phyloP scores from a whole-genome alignment of 2,797 vertebrate genomes.

The Microchirus variegatus region DNA sequence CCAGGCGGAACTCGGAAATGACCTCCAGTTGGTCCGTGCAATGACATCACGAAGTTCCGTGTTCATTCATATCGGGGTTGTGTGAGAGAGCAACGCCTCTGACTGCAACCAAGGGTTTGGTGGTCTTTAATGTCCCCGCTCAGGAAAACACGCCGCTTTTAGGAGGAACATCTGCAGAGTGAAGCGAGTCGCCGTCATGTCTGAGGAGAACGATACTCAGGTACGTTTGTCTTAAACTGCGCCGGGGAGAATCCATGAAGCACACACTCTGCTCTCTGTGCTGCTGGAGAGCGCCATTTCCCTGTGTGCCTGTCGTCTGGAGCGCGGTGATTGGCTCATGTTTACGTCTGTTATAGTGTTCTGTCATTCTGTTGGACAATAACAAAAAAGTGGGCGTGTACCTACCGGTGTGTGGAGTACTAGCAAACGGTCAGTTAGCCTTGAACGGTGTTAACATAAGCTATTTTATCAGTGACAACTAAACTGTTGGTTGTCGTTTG shows the following conservation, averaged over 20 bases:
- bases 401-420: background rate
- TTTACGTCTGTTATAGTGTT: background rate
- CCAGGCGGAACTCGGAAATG: slow-evolving; percentile 61
- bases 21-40: slow-evolving; percentile 29
- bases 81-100: background rate
- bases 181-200: slow-evolving; percentile 48
- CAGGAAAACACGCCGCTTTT: background rate
- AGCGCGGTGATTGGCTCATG: slow-evolving; percentile 55
- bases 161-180: background rate
- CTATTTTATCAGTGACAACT: too few species aligned
- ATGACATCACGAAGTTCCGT: slow-evolving; percentile 40
- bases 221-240: slow-evolving; percentile 41
- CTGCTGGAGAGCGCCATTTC: slow-evolving; percentile 20
- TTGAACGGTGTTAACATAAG: too few species aligned
- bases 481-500: too few species aligned
- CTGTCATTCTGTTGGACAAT: slow-evolving; percentile 48
- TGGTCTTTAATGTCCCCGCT: background rate
- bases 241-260: background rate
- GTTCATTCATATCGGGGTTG: slow-evolving; percentile 28
- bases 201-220: slow-evolving; percentile 44
- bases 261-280: background rate
- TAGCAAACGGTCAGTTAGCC: too few species aligned
- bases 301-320: background rate
- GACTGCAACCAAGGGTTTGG: background rate
- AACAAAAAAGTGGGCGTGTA: background rate